Evolutionary conservation across 2,113 vertebrate species (phyloP), one percentile per base, ranked within the genome.

Genomic region (Psittacula cyanocephala): DNA sequence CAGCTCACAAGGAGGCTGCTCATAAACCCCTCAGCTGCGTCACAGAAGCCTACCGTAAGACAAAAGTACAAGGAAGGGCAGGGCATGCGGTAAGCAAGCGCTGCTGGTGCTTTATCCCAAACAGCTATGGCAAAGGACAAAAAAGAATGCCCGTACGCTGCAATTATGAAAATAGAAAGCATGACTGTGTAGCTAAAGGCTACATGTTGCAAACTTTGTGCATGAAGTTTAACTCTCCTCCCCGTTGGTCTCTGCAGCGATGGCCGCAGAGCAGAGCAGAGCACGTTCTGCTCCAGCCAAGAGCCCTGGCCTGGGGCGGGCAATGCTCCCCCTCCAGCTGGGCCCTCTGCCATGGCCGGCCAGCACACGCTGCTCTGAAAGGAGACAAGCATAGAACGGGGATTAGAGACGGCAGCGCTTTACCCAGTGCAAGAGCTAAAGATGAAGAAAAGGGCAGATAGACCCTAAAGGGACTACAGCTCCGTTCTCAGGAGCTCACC

Each of bases 391-490:
- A 0, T 5, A 1, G 8, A 15, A 9, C 0, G 5, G 6, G 27
- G 9, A 9, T 3, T 7, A 12, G 7, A 41, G 20, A 25, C 43
- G 1, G 29, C 6, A 8, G 5, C 33, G 12, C 17, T 22, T 2
- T 2, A 0, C 2, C 7, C 13, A 11, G 6, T 0, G 2, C 9
- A 9, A 3, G 3, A 7, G 4, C 24, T 35, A 44, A 35, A 5
- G 28, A 22, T 7, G 7, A 17, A 39, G 23, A 4, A 11, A 5
- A 15, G 5, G 1, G 5, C 4, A 7, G 9, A 0, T 0, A 3
- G 1, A 1, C 3, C 7, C 20, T 0, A 3, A 0, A 1, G 7
- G 0, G 11, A 7, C 5, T 7, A 1, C 1, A 4, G 0, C 13
- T 3, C 43, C 7, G 4, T 3, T 8, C 10, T 2, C 24, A 5